These are phyloP conservation scores for Catostylus mosaicus DNA, from an alignment of 30 jellyfish, hydroid and myxozoan genomes.

Conservation along the genomic window DNA sequence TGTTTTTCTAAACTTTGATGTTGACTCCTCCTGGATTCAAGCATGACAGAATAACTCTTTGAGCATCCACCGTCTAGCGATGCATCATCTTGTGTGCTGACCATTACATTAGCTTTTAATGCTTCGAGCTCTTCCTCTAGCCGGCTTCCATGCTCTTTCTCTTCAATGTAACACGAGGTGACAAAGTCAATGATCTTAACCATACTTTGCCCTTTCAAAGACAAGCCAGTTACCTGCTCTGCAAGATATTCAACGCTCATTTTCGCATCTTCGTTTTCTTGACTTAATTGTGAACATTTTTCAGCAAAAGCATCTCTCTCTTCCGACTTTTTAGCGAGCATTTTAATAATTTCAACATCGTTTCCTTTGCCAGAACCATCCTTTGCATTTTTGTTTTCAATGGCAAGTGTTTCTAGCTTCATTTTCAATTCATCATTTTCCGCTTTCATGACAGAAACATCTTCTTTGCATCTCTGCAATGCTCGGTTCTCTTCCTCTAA, in stretches of 20 bases:
- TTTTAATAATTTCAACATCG: not conserved
- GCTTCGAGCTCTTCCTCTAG: not conserved
- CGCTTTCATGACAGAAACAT: not conserved
- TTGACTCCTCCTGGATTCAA: not conserved
- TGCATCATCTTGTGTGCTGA: too few species aligned
- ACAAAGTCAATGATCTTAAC: not conserved
- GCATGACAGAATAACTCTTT: not conserved
- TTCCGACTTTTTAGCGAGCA: not conserved
- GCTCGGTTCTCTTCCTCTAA: too few species aligned
- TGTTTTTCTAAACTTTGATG: not conserved
- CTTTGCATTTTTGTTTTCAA: not conserved
- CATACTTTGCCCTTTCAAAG: not conserved
- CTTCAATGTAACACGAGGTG: not conserved
- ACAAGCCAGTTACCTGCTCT: not conserved
- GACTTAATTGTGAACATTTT: not conserved
- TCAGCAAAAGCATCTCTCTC: constrained; percentile 1
- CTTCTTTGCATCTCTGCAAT: not conserved
- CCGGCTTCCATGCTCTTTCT: not conserved
- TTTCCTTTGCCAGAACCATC: not conserved
- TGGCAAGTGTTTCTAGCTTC: not conserved
- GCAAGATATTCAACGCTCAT: constrained; percentile 5
- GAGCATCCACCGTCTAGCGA: not conserved
- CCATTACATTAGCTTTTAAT: too few species aligned
- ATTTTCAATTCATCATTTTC: not conserved
- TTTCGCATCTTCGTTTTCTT: not conserved